These are phyloP conservation scores for Bembecia ichneumoniformis DNA, from an alignment of 2,888 invertebrate species.

Conservation along the genomic window DNA sequence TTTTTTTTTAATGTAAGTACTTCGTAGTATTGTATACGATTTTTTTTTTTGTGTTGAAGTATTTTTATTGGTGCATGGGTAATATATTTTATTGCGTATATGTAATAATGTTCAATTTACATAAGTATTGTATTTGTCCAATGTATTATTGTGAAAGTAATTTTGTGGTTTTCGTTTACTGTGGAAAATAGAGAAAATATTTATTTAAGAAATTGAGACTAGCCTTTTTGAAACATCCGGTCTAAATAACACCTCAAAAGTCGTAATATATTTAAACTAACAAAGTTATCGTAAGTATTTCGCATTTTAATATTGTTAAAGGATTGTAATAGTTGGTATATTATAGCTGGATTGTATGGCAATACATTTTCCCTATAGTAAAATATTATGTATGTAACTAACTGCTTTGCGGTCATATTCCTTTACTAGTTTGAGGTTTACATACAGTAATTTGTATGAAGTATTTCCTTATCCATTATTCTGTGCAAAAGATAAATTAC, in stretches of 20 bases:
- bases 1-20: background rate
- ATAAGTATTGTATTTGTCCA: background rate
- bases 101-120: background rate
- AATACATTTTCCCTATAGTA: too few relatives aligned
- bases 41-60: background rate
- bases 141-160: background rate
- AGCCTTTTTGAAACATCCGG: slow-evolving; percentile 57
- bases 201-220: slow-evolving; percentile 43
- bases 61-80: slow-evolving; percentile 1
- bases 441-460: background rate
- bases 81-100: background rate
- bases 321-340: too few relatives aligned
- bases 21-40: background rate
- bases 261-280: slow-evolving; percentile 1
- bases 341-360: too few relatives aligned
- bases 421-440: slow-evolving; percentile 46
- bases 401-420: slow-evolving; percentile 42
- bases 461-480: background rate
- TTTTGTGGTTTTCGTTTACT: background rate
- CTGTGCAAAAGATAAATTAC: too few relatives aligned
- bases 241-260: slow-evolving; percentile 13
- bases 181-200: background rate
- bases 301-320: background rate
- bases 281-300: slow-evolving; percentile 2
- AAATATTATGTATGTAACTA: background rate